phyloP scores from a whole-genome alignment of 2,888 invertebrate genomes.

The Sepiola atlantica region DNA sequence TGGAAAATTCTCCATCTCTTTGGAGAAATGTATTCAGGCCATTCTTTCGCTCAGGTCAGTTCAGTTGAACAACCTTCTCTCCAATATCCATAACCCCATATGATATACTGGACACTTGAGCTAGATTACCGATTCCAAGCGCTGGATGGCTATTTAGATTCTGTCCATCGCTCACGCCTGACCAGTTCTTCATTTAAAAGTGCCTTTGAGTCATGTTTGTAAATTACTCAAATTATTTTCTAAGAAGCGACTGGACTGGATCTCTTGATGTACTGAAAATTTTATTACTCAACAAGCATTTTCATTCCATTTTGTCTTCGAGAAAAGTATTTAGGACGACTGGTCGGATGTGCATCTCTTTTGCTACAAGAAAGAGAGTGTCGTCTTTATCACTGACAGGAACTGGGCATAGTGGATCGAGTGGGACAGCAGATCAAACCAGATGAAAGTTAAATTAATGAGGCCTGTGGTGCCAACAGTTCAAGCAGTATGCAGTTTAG shows the following conservation, averaged over 20 bases:
- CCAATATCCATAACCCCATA: slow-evolving; percentile 32
- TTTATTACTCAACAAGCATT: slow-evolving; percentile 32
- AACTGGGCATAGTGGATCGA: not conserved
- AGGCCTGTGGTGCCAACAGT: not conserved
- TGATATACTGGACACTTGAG: slow-evolving; percentile 32
- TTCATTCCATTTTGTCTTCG: not conserved
- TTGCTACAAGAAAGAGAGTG: not conserved
- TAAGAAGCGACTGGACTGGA: not conserved
- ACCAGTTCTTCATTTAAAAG: not conserved
- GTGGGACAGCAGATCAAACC: not conserved
- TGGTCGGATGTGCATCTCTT: not conserved
- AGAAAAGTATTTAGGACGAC: not conserved
- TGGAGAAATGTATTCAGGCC: not conserved
- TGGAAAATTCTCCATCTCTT: slow-evolving; percentile 32
- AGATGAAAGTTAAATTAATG: slow-evolving; percentile 22
- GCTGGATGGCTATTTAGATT: slow-evolving; percentile 14
- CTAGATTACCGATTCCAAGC: not conserved
- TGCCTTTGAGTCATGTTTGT: slow-evolving; percentile 32
- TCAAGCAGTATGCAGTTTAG: not conserved
- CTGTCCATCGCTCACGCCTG: slow-evolving; percentile 32
- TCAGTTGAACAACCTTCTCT: slow-evolving; percentile 2
- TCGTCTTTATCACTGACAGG: not conserved
- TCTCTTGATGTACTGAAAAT: slow-evolving; percentile 22
- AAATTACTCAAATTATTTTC: slow-evolving; percentile 32
- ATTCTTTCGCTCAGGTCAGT: not conserved